Conservation (phyloP, 2,113 vertebrate genomes). For the Indri indri region DNA sequence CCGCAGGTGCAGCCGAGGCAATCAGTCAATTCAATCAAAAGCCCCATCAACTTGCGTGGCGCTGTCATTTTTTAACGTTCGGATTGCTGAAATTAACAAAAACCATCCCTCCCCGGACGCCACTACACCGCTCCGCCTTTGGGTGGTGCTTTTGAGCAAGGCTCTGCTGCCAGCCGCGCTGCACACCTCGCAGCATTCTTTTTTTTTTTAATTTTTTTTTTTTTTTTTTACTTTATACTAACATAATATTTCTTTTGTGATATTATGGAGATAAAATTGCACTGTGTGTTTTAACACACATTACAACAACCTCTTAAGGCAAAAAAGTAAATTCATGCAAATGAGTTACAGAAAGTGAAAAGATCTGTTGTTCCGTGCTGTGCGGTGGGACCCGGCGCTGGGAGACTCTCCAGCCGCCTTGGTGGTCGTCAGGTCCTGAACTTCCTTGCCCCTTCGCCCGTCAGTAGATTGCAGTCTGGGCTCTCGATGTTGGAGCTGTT, state of each 20-base stretch:
- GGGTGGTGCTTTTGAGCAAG: conserved; percentile 91
- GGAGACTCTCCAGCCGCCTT: neutral
- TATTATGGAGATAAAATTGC: conserved; percentile 86
- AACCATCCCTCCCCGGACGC: conserved; percentile 58
- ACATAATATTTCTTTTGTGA: conserved; percentile 84
- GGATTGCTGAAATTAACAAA: conserved; percentile 86
- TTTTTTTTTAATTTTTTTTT: neutral
- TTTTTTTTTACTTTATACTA: conserved; percentile 81
- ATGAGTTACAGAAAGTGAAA: conserved; percentile 79
- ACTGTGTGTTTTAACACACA: conserved; percentile 85
- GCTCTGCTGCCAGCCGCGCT: conserved; percentile 47
- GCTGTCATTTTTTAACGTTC: conserved; percentile 92
- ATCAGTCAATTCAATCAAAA: conserved; percentile 96
- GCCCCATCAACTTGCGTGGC: conserved; percentile 85
- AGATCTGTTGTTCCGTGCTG: conserved; percentile 53
- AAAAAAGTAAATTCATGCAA: conserved; percentile 84
- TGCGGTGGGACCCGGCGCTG: neutral
- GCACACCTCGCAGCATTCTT: conserved; percentile 52
- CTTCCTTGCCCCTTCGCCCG: neutral
- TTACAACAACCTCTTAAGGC: conserved; percentile 85
- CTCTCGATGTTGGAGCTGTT: neutral
- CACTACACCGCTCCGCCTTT: conserved; percentile 83
- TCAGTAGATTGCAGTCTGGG: neutral
- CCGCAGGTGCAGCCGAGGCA: conserved; percentile 91
- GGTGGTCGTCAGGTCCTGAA: neutral